phyloP scores from a whole-genome alignment of 2,888 invertebrate genomes.

The Synergus itoensis region DNA sequence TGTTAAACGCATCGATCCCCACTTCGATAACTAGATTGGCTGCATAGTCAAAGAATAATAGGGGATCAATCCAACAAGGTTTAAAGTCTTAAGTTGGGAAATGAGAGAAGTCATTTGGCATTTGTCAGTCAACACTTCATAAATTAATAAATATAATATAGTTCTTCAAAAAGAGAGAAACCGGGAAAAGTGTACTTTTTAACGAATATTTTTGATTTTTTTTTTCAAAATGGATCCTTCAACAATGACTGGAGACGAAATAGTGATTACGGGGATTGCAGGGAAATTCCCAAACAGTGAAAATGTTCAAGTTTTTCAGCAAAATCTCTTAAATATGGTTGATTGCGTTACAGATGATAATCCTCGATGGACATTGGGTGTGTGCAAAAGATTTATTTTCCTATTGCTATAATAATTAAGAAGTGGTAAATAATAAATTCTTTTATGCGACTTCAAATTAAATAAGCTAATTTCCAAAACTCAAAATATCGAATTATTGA shows the following conservation, averaged over 20 bases:
- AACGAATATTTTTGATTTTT: not conserved
- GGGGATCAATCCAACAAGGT: too few relatives aligned
- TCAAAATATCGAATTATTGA: too few relatives aligned
- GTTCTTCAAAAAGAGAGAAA: not conserved
- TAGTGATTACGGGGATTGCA: conserved; percentile 82
- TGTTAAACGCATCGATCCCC: too few relatives aligned
- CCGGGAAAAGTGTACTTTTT: not conserved
- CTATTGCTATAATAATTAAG: not conserved
- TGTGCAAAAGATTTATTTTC: not conserved
- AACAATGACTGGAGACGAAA: conserved; percentile 70
- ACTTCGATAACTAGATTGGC: too few relatives aligned
- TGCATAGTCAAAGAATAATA: too few relatives aligned
- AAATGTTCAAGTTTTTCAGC: conserved; percentile 81
- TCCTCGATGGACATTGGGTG: conserved; percentile 51
- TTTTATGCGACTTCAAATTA: too few relatives aligned
- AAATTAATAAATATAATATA: not conserved
- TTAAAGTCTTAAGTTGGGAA: too few relatives aligned
- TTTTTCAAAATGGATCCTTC: not conserved
- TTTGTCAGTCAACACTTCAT: not conserved
- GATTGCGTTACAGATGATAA: conserved; percentile 48
- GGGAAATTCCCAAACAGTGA: conserved; percentile 84
- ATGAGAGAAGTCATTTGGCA: not conserved
- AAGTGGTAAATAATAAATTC: not conserved
- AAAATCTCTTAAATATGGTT: conserved; percentile 50
- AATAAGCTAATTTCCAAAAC: too few relatives aligned